Evolutionary conservation across 2,888 invertebrate genomes (phyloP), one percentile per base, ranked within the genome.

Genomic region (Steinernema carpocapsae): DNA sequence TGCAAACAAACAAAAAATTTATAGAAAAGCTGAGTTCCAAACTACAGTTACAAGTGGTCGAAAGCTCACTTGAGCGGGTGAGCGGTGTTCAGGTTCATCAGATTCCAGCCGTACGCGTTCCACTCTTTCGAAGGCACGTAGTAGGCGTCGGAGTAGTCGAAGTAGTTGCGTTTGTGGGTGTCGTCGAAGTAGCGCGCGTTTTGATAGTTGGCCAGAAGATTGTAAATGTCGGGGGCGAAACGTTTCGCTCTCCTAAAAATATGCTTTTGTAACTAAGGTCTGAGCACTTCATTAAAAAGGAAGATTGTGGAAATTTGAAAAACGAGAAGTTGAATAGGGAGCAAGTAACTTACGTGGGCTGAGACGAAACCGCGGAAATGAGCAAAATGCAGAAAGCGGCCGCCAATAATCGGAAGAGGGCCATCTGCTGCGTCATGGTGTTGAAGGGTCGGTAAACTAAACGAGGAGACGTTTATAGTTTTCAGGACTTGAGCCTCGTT

Each of bases 191-290:
- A 64, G 29, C 64, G 64, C 17, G 64, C 22, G 14, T 51, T 71
- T 29, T 72, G 71, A 51, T 76, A 76, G 43, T 74, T 74, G 48
- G 59, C 72, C 37, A 76, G 51, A 19, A 76, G 76, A 32, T 48
- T 72, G 72, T 74, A 76, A 71, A 76, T 64, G 17, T 64, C 64
- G 7, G 64, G 64, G n/a, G 64, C 64, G 37, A 64, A 64, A 1
- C 64, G 64, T n/a, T 64, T 52, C 12, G 24, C 24, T 52, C 24
- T 52, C 17, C 48, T 48, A 19, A 48, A 48, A 37, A 3, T 37
- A 6, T 37, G 37, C 37, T 37, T 37, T 37, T 3, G 10, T 3
- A 37, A 6, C 37, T 10, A 10, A 10, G 10, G 10, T 37, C 10
- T 37, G 37, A 37, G 10, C n/a, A n/a, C n/a, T n/a, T n/a, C n/a